These are phyloP conservation scores for Heterodera carotae DNA, from an alignment of 1,140 invertebrate genomes.

Conservation along the genomic window DNA sequence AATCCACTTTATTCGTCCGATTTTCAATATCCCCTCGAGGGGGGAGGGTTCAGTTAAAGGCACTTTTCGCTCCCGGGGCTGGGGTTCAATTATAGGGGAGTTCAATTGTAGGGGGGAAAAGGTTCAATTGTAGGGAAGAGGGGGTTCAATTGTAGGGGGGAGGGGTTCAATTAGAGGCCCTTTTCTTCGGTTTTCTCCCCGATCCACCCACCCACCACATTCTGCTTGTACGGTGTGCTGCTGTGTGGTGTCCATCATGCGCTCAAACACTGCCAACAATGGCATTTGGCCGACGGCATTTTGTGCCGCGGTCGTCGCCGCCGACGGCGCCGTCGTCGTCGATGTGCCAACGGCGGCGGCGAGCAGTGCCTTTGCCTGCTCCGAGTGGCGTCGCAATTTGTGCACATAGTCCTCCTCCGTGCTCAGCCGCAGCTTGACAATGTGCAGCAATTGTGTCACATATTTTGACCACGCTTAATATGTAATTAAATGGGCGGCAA, in stretches of 20 bases:
- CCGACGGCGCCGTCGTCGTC: no score
- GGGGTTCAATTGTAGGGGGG: no score
- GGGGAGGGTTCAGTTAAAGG: no score
- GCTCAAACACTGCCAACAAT: slow-evolving; percentile 41
- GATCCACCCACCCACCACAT: slow-evolving; percentile 50
- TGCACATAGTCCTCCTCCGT: slow-evolving; percentile 52
- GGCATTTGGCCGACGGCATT: slow-evolving; percentile 38
- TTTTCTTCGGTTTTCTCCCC: no score
- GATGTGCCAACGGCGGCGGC: slow-evolving; percentile 29
- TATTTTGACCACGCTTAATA: slow-evolving; percentile 60
- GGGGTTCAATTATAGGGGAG: no score
- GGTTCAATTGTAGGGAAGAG: no score
- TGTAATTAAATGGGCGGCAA: no score
- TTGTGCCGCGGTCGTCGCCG: slow-evolving; percentile 6
- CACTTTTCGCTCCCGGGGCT: no score
- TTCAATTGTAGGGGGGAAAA: no score
- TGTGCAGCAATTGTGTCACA: slow-evolving; percentile 50
- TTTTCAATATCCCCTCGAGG: no score
- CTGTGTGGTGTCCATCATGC: slow-evolving; percentile 45
- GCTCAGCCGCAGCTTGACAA: slow-evolving; percentile 46
- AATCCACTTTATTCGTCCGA: no score
- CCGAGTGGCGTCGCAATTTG: slow-evolving; percentile 49
- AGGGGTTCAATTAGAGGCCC: no score
- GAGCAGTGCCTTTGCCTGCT: slow-evolving; percentile 48
- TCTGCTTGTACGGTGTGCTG: slow-evolving; percentile 43